Evolutionary conservation across 2,888 invertebrate genomes (phyloP), one percentile per base, ranked within the genome.

Genomic region (Pandemis heparana): DNA sequence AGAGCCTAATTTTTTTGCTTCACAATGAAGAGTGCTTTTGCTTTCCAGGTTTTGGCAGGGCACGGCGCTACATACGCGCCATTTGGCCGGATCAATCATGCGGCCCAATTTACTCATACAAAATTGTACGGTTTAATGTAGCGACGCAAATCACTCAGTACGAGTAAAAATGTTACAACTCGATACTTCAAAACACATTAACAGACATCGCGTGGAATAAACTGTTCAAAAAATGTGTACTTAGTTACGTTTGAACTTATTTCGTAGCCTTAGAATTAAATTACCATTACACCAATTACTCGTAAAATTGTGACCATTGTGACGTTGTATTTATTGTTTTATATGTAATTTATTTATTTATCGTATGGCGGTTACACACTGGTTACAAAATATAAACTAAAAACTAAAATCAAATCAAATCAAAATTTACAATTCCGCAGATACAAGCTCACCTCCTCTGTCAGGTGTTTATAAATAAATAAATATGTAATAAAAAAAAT

Each of bases 1-100:
- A 48, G 56, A 59, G 59, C 23, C 51, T 32, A 48, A 62, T 72
- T 75, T 71, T 39, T 69, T 62, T 46, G 61, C 68, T 73, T 62
- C 51, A 69, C 39, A 75, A 71, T 75, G 69, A 75, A 70, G 70
- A 68, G 70, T 56, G 53, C 61, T 71, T 66, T 66, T 56, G 53
- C 61, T 71, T 66, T 66, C 65, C 76, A 74, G 74, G 71, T 78
- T 76, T 75, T 67, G 75, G 70, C 75, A 75, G 77, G 78, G 79
- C 67, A 76, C 77, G 75, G 73, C 32, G 43, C 51, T 51, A 61
- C 56, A 48, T 71, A 83, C 83, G 85, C 82, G 80, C 79, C 85
- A 84, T 87, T 87, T 83, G 82, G 80, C 80, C 71, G 80, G 81
- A 88, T 87, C 88, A 87, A 87, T 88, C 86, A 85, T 81, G 82